phyloP scores from a whole-genome alignment of 2,113 vertebrate genomes.

The Chaetorhynchus papuensis region DNA sequence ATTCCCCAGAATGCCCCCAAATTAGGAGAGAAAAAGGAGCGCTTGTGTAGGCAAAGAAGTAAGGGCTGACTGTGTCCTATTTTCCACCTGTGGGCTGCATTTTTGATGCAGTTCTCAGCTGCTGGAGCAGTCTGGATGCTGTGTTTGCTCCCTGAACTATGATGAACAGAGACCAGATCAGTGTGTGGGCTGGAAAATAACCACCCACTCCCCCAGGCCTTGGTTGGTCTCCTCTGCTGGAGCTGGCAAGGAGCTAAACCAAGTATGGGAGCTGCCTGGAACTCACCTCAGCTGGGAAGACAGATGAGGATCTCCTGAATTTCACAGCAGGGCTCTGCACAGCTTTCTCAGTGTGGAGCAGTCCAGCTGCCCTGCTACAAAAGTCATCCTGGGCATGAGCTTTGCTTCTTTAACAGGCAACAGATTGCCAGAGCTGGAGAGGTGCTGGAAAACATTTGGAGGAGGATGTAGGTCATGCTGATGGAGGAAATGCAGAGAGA shows the following conservation, averaged over 20 bases:
- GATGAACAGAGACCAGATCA: neutral
- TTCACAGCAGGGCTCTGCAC: neutral
- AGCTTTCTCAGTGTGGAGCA: neutral
- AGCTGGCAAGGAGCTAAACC: neutral
- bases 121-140: neutral
- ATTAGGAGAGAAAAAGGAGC: neutral
- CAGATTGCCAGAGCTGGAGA: neutral
- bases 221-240: neutral
- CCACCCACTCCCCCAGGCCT: neutral
- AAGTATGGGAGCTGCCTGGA: neutral
- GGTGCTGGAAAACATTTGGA: neutral
- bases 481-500: neutral
- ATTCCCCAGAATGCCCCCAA: neutral
- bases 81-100: neutral
- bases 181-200: neutral
- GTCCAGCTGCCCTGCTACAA: neutral
- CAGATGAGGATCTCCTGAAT: neutral
- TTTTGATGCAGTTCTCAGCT: neutral
- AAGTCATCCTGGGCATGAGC: neutral
- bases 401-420: neutral
- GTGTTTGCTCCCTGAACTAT: neutral
- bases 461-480: neutral
- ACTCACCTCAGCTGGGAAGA: neutral
- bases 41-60: fast-evolving
- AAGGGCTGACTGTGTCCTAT: neutral